Evolutionary conservation across 23 tunicate genomes (phyloP).

Genomic region (Oikopleura dioica): DNA sequence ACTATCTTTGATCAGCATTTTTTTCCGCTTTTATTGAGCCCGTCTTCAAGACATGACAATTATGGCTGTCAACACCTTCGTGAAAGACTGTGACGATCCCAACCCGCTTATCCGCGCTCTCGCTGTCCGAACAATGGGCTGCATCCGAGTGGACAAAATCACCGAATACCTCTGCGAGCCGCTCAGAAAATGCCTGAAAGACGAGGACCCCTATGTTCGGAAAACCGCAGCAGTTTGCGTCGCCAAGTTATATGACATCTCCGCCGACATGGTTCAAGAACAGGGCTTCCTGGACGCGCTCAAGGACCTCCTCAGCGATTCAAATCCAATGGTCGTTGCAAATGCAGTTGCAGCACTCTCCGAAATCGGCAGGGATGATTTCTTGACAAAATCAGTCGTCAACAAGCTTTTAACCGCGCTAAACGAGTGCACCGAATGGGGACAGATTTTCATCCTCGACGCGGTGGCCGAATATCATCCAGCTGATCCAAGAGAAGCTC

Average conservation of each 20-base stretch:
- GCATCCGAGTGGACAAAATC: constrained; percentile 88
- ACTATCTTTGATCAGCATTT: too few relatives aligned
- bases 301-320: constrained; percentile 76
- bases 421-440: constrained; percentile 98
- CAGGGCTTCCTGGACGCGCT: constrained; percentile 95
- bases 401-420: constrained; percentile 84
- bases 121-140: constrained; percentile 97
- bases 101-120: constrained; percentile 87
- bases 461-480: constrained; percentile 63
- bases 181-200: constrained; percentile 78
- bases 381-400: constrained; percentile 18
- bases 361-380: constrained; percentile 28
- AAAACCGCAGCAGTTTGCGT: constrained; percentile 97
- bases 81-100: constrained; percentile 96
- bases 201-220: constrained; percentile 93
- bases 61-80: constrained; percentile 98
- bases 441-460: constrained; percentile 81
- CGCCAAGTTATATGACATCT: constrained; percentile 83
- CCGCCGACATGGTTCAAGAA: constrained; percentile 78
- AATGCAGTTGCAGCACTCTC: constrained; percentile 85
- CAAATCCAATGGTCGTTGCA: constrained; percentile 96
- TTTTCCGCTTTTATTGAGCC: too few relatives aligned
- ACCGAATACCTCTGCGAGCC: constrained; percentile 98
- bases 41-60: constrained; percentile 99
- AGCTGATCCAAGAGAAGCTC: constrained; percentile 59